phyloP scores from a whole-genome alignment of 2,113 vertebrate genomes.

The Lynx canadensis region DNA sequence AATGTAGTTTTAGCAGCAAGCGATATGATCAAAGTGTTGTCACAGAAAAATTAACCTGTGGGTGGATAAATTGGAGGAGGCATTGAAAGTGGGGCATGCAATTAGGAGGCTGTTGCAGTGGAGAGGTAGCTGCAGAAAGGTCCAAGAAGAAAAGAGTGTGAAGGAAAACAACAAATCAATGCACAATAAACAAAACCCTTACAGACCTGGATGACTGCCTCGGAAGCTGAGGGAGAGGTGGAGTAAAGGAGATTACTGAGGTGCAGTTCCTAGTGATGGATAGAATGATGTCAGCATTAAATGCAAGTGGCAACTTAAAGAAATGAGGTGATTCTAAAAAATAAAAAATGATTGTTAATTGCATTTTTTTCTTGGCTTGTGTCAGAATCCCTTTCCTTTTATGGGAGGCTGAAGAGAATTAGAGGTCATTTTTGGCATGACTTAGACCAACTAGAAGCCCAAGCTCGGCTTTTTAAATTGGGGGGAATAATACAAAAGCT shows the following conservation, averaged over 20 bases:
- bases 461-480: neutral
- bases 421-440: neutral
- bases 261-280: neutral
- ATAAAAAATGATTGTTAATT: neutral
- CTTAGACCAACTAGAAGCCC: neutral
- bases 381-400: neutral
- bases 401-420: conserved; percentile 10
- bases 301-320: neutral
- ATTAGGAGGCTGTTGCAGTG: neutral
- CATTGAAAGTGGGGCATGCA: neutral
- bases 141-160: neutral
- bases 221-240: neutral
- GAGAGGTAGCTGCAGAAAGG: neutral
- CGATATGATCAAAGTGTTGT: conserved; percentile 21
- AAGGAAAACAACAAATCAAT: conserved; percentile 15
- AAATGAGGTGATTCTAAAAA: neutral
- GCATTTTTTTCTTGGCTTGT: neutral
- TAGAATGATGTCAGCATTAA: neutral
- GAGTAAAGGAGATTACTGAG: neutral
- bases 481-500: neutral
- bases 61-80: neutral
- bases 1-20: neutral
- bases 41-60: neutral
- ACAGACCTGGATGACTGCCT: neutral
- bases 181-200: neutral